phyloP scores from a whole-genome alignment of 1,140 invertebrate species.

The Drosophila sulfurigaster region DNA sequence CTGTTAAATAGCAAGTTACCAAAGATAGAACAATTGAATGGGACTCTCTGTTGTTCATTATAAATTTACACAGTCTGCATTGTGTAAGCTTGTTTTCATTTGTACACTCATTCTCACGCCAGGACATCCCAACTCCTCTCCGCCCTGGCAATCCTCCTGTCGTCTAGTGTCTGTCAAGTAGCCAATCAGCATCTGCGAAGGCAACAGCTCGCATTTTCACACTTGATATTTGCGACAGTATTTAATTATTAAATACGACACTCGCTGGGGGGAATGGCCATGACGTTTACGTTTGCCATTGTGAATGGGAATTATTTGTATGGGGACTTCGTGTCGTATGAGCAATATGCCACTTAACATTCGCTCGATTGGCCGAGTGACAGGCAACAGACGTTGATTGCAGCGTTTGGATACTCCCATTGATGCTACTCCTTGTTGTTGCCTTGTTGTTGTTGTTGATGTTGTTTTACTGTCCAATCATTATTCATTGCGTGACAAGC shows the following conservation, averaged over 20 bases:
- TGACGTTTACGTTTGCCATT: constrained; percentile 7
- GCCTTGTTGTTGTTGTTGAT: constrained; percentile 34
- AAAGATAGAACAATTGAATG: constrained; percentile 1
- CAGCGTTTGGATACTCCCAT: constrained; percentile 24
- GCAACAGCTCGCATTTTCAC: constrained; percentile 18
- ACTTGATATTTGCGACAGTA: constrained; percentile 66
- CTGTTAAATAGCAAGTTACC: background rate
- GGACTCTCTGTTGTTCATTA: background rate
- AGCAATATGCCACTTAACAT: constrained; percentile 80
- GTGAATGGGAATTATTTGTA: constrained; percentile 18
- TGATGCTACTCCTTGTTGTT: constrained; percentile 14
- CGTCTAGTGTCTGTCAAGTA: constrained; percentile 16
- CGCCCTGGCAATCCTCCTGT: constrained; percentile 3
- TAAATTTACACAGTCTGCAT: background rate
- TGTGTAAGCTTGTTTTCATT: constrained; percentile 6
- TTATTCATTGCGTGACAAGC: constrained; percentile 83
- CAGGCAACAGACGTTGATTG: constrained; percentile 68
- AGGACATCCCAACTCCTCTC: background rate
- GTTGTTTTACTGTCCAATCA: constrained; percentile 67
- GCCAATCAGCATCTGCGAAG: constrained; percentile 25
- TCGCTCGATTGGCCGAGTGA: constrained; percentile 74
- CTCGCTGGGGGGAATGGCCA: constrained; percentile 10
- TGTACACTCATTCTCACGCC: background rate
- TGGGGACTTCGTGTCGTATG: constrained; percentile 68
- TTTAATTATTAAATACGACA: constrained; percentile 77